Conservation (phyloP, 2,113 vertebrate species). For the Alaudala cheleensis region DNA sequence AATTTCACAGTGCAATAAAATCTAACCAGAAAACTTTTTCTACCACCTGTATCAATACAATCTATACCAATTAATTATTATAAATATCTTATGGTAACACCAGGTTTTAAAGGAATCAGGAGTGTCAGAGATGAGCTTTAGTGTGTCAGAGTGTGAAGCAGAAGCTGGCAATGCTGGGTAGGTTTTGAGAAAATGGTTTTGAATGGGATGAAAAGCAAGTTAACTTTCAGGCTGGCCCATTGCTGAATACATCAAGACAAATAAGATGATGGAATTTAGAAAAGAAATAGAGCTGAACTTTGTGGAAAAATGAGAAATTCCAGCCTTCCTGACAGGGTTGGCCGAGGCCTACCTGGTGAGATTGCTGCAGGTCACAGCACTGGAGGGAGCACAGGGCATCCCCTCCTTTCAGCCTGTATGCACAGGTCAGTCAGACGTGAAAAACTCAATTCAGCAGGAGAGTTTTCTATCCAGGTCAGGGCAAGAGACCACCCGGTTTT, state of each 20-base stretch:
- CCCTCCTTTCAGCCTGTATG: neutral
- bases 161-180: neutral
- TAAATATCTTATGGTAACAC: neutral
- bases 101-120: neutral
- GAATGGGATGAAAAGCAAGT: neutral
- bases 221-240: neutral
- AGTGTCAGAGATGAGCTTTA: neutral
- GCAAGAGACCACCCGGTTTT: neutral
- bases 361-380: neutral
- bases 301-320: neutral
- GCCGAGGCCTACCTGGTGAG: rapidly evolving
- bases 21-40: neutral
- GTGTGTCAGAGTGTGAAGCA: neutral
- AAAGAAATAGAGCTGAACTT: neutral
- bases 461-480: neutral
- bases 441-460: neutral
- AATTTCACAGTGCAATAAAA: neutral
- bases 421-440: neutral
- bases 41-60: neutral
- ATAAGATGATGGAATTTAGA: neutral
- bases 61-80: neutral
- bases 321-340: neutral
- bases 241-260: neutral
- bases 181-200: neutral
- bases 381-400: neutral